phyloP scores from a whole-genome alignment of 1,140 invertebrate species.

The Aphis craccivora region DNA sequence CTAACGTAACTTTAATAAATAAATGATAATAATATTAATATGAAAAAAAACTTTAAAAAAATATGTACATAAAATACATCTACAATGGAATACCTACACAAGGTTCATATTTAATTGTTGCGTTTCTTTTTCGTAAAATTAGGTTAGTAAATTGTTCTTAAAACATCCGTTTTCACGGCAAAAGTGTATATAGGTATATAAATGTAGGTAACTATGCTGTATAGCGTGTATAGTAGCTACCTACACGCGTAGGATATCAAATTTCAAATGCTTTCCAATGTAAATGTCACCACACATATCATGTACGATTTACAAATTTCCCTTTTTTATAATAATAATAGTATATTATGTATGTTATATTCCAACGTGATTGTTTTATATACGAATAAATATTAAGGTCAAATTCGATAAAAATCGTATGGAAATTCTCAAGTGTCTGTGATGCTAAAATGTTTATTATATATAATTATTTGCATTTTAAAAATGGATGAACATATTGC shows the following conservation, averaged over 20 bases:
- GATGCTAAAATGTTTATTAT: background rate
- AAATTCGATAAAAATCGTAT: background rate
- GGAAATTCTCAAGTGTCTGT: background rate
- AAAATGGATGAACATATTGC: background rate
- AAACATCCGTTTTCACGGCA: background rate
- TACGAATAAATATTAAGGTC: background rate
- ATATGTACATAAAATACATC: too few relatives aligned
- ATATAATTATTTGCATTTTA: background rate
- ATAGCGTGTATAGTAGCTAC: background rate
- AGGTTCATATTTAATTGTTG: constrained; percentile 44
- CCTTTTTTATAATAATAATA: background rate
- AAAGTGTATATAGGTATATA: background rate
- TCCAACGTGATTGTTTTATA: background rate
- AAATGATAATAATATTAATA: constrained; percentile 42
- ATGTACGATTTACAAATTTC: background rate
- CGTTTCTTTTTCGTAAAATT: constrained; percentile 22
- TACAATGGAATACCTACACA: constrained; percentile 26
- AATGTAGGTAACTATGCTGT: background rate
- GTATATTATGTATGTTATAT: background rate
- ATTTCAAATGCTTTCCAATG: constrained; percentile 1
- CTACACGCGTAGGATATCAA: background rate
- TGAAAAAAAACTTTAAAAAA: constrained; percentile 15
- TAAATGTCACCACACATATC: background rate
- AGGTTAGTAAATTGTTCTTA: background rate
- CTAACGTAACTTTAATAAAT: constrained; percentile 31